A percentile compares a stretch with the other conserved stretches of the same genome.
These are phyloP conservation scores for Antedon mediterranea DNA, from an alignment of 53 echinoderm and acorn worm species.

Conservation along the genomic window DNA sequence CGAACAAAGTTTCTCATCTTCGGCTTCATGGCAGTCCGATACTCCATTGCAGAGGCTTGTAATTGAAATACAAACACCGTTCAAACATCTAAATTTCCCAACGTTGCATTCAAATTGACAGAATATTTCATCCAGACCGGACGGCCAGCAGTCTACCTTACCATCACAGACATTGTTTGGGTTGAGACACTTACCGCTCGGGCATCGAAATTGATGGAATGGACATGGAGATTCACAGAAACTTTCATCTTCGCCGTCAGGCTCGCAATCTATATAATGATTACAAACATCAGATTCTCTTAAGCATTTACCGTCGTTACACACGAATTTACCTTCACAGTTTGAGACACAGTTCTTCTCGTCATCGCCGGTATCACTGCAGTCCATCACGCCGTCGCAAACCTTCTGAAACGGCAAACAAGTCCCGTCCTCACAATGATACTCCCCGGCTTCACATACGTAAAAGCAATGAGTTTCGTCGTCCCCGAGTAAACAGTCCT, in stretches of 20 bases:
- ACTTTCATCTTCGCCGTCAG: neutral
- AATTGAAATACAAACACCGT: neutral
- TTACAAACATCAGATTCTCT: constrained; percentile 5
- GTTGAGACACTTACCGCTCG: neutral
- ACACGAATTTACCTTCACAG: neutral
- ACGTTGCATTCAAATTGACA: neutral
- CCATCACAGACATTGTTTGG: neutral
- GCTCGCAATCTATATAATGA: neutral
- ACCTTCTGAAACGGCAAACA: neutral
- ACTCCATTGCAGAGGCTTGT: neutral
- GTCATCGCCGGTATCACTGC: neutral
- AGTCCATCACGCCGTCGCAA: neutral
- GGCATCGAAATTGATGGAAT: neutral
- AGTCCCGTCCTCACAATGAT: neutral
- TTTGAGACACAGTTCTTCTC: neutral
- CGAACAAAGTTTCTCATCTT: neutral
- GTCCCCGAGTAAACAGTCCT: neutral
- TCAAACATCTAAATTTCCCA: neutral
- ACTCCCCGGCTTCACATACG: neutral
- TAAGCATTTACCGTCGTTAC: constrained; percentile 1
- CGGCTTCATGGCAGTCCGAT: neutral
- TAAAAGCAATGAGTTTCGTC: neutral
- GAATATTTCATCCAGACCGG: neutral
- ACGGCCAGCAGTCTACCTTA: neutral
- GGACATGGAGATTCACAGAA: neutral